Base-by-base conservation (phyloP, 2,113 vertebrate species). In the Nipponia nippon region DNA sequence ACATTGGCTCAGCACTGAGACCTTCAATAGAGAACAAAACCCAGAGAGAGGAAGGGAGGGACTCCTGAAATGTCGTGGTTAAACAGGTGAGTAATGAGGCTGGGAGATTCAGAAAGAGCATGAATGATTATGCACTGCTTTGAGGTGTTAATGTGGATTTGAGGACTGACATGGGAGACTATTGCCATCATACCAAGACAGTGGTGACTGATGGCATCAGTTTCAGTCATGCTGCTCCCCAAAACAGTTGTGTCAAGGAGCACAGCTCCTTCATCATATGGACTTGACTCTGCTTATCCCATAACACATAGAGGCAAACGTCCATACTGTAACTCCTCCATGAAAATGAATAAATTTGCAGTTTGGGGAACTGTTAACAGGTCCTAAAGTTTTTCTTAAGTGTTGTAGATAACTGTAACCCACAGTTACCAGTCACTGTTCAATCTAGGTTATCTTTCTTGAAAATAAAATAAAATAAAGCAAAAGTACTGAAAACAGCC, bases 231-330 rank as follows among this genome's bases (percentile, higher is more conserved):
- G 27, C 6, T 81, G 42, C n/a, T 92, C 61, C 22, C 21, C 50
- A 55, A 66, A 86, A 59, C 2, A 46, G 12, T 49, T 70, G 38
- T 81, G 20, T 56, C 27, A 53, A 73, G 44, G 26, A 80, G 23
- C 21, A 61, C 14, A 72, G 5, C 2, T 90, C 47, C 59, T 59
- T 66, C 23, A 21, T 50, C 42, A 8, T 16, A 16, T 52, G 17
- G 26, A 32, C 30, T 53, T 65, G 58, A 25, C 34, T 78, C 32
- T 78, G 21, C 27, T 81, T 30, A 40, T 40, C 40, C n/a, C 23
- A 29, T 62, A 34, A 62, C 22, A 26, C 6, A 5, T 12, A 44
- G 20, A 44, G 3, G 7, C 12, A 69, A 89, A 77, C 0, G 2
- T 73, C 16, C 22, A 13, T 47, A 8, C 5, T 52, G 26, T 5